Base-by-base conservation (phyloP, 2,888 invertebrate genomes). In the Tromatobia lineatoria region DNA sequence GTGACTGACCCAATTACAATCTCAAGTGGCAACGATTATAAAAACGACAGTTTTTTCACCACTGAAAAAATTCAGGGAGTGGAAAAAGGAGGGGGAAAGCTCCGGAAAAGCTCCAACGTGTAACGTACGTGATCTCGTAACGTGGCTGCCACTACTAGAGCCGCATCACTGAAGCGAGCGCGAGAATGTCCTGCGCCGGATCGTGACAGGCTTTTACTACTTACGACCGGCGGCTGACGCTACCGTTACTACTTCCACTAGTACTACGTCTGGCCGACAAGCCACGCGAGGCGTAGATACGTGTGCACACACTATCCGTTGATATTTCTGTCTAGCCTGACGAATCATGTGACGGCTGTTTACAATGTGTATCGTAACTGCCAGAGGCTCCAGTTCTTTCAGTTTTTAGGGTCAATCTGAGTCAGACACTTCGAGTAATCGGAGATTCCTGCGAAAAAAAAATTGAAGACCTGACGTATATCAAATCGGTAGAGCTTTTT, bases 121-220 rank as follows among this genome's bases (percentile, higher is more conserved):
- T 75, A 76, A 76, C 57, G 76, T 80, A 80, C 80, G 80, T 70
- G 83, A 75, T 84, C 78, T 71, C 81, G 71, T 69, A 79, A 81
- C 80, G 77, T 77, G 71, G 59, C 47, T 66, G 71, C 77, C 52
- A 74, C 77, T 82, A 78, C 59, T 38, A 79, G 80, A 61, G 54
- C 75, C 67, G 50, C 66, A 80, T 76, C 75, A 45, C 81, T 80
- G 71, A 52, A 61, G 73, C 75, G 81, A 80, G 66, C 42, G 59
- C 82, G 82, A 71, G 83, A 77, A 81, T 29, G 59, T 78, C 82
- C 82, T 66, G 76, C 77, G 86, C 73, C 76, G 71, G 80, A 79
- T 73, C 82, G 80, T 66, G 69, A 80, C 82, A 78, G 78, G 76
- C 75, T 77, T 75, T 57, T 83, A 81, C 86, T 85, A 85, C 82